Percentiles rank a stretch among this genome's conserved stretches.
phyloP scores from a whole-genome alignment of 2,113 vertebrate species.

The Cynopterus brachyotis region DNA sequence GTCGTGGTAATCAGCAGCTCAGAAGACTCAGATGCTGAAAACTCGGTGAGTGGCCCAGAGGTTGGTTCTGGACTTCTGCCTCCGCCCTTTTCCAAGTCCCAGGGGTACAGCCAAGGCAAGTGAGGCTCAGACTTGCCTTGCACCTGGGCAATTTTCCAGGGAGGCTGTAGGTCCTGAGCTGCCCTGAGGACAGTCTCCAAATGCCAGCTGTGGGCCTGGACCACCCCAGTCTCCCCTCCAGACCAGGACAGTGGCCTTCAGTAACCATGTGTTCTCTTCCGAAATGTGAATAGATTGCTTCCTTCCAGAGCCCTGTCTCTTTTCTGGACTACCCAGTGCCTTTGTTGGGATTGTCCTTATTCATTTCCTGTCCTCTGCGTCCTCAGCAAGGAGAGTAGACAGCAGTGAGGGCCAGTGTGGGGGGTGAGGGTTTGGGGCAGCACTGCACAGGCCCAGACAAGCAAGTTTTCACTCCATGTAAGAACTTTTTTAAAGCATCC shows the following conservation, averaged over 20 bases:
- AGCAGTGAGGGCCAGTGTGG: background rate
- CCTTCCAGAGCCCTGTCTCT: background rate
- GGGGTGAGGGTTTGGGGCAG: background rate
- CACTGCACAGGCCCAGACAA: background rate
- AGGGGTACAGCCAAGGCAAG: background rate
- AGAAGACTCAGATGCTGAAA: constrained; percentile 78
- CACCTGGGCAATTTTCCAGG: background rate
- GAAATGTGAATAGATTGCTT: background rate
- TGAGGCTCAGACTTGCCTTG: constrained; percentile 7
- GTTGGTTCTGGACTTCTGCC: background rate
- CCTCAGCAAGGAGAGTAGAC: background rate
- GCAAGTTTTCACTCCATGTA: background rate
- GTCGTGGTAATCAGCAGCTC: constrained; percentile 83
- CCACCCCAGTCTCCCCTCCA: background rate
- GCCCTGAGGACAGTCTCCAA: background rate
- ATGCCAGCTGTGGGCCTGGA: background rate
- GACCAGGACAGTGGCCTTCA: background rate
- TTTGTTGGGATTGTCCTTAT: background rate
- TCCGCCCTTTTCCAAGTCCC: background rate
- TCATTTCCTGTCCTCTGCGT: background rate
- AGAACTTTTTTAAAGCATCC: background rate
- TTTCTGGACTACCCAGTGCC: background rate
- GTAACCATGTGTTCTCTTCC: background rate
- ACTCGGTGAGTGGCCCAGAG: constrained; percentile 64
- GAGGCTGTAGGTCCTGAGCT: background rate